Conservation (phyloP, 1,140 invertebrate species). For the Vanessa tameamea region DNA sequence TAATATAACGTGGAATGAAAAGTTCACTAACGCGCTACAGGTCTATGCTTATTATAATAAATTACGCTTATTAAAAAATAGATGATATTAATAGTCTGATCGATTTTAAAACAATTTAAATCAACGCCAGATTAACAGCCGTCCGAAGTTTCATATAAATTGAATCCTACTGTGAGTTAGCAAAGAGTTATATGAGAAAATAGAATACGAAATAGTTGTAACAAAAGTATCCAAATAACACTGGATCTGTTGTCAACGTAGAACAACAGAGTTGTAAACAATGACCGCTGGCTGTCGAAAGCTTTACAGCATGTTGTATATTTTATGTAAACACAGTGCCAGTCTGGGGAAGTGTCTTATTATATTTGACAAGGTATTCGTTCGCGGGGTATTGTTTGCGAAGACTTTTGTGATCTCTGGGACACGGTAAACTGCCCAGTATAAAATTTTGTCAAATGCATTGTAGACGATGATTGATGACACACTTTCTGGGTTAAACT, state of each 20-base stretch:
- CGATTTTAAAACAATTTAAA: slow-evolving; percentile 31
- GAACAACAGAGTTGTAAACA: slow-evolving; percentile 60
- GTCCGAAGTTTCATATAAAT: slow-evolving; percentile 60
- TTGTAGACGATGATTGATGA: slow-evolving; percentile 69
- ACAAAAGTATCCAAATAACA: slow-evolving; percentile 22
- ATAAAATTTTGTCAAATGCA: slow-evolving; percentile 58
- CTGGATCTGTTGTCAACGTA: slow-evolving; percentile 25
- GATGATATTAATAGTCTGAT: slow-evolving; percentile 40
- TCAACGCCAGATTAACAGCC: slow-evolving; percentile 47
- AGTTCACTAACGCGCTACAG: slow-evolving; percentile 71
- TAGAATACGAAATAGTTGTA: slow-evolving; percentile 42
- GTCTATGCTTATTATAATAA: slow-evolving; percentile 48
- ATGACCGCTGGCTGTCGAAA: slow-evolving; percentile 52
- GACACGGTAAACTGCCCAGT: slow-evolving; percentile 32
- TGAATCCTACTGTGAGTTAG: slow-evolving; percentile 49
- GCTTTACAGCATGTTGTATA: slow-evolving; percentile 57
- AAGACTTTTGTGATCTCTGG: slow-evolving; percentile 47
- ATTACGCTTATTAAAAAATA: slow-evolving; percentile 70
- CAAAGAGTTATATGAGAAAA: slow-evolving; percentile 46
- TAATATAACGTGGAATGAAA: slow-evolving; percentile 71
- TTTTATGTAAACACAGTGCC: slow-evolving; percentile 56
- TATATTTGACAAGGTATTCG: slow-evolving; percentile 43
- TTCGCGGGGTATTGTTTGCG: slow-evolving; percentile 53
- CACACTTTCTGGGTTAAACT: slow-evolving; percentile 43
- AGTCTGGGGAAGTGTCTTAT: slow-evolving; percentile 49